A percentile compares a stretch with the other conserved stretches of the same genome.
Conservation (phyloP, 2,888 invertebrate genomes). For the Hypselothyrea guttata region DNA sequence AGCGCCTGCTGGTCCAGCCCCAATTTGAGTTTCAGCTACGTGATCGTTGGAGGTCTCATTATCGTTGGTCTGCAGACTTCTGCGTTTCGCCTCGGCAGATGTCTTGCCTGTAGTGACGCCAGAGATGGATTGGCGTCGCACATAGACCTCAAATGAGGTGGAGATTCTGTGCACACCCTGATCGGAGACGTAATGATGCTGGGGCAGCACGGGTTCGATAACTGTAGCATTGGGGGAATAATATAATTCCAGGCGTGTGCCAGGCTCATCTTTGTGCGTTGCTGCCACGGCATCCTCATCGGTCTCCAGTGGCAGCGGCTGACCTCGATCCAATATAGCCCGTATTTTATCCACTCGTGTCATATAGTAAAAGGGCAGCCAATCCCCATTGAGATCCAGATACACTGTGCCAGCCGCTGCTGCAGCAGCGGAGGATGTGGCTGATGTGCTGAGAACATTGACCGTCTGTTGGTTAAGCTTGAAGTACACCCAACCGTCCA, state of each 20-base stretch:
- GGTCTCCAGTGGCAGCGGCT: slow-evolving; percentile 80
- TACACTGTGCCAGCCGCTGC: slow-evolving; percentile 40
- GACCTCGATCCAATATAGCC: slow-evolving; percentile 82
- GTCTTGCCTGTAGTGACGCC: slow-evolving; percentile 64
- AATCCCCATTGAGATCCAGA: slow-evolving; percentile 74
- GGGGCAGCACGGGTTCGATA: slow-evolving; percentile 75
- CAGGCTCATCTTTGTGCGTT: slow-evolving; percentile 82
- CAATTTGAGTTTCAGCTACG: neutral
- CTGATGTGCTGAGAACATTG: slow-evolving; percentile 62
- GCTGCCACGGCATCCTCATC: slow-evolving; percentile 68
- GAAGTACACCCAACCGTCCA: slow-evolving; percentile 82
- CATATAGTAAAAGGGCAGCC: slow-evolving; percentile 81
- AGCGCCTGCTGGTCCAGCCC: slow-evolving; percentile 5
- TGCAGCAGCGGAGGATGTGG: slow-evolving; percentile 39
- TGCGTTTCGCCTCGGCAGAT: slow-evolving; percentile 37
- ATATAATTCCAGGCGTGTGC: slow-evolving; percentile 80
- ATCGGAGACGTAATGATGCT: slow-evolving; percentile 78
- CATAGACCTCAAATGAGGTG: slow-evolving; percentile 82
- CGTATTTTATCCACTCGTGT: slow-evolving; percentile 82
- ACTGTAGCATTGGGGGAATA: slow-evolving; percentile 80
- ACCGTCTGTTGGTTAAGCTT: slow-evolving; percentile 81
- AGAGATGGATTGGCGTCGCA: slow-evolving; percentile 80
- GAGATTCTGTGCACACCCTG: slow-evolving; percentile 79
- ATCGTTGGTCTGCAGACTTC: slow-evolving; percentile 43
- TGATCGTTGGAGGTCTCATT: slow-evolving; percentile 34